A percentile compares a stretch with the other conserved stretches of the same genome.
phyloP scores from a whole-genome alignment of 2,113 vertebrate genomes.

The Dicaeum eximium region DNA sequence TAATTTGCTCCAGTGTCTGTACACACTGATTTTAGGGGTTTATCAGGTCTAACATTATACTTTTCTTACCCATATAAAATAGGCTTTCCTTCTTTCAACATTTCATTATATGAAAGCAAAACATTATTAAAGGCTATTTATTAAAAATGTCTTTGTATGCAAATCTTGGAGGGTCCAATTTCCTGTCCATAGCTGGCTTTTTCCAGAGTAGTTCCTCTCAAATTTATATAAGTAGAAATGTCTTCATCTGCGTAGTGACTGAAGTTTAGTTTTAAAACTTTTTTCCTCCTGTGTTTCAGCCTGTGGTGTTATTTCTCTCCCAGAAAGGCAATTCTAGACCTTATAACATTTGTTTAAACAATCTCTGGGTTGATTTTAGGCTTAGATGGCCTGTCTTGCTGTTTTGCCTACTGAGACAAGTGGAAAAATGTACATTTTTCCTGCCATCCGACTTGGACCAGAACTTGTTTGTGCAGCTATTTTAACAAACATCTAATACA shows the following conservation, averaged over 20 bases:
- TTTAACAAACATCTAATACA: not conserved
- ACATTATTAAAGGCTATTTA: not conserved
- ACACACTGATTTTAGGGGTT: not conserved
- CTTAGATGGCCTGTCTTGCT: not conserved
- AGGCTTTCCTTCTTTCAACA: not conserved
- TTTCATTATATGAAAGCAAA: not conserved
- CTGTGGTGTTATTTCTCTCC: not conserved
- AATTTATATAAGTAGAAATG: not conserved
- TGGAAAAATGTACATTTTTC: not conserved
- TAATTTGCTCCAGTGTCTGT: not conserved
- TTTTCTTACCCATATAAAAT: not conserved
- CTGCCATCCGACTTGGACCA: not conserved
- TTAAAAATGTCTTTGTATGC: not conserved
- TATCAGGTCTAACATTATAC: not conserved
- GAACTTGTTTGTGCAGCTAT: not conserved
- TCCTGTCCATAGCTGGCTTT: not conserved
- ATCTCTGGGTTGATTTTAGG: not conserved
- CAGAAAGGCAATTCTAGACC: not conserved
- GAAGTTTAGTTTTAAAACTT: not conserved
- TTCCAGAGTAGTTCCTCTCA: not conserved
- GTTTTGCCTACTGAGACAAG: not conserved
- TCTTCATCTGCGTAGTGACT: not conserved
- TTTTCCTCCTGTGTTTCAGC: not conserved
- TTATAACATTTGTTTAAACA: not conserved
- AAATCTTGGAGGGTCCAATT: not conserved